These are phyloP conservation scores for Mastacembelus armatus DNA, from an alignment of 2,797 vertebrate species.

Conservation along the genomic window DNA sequence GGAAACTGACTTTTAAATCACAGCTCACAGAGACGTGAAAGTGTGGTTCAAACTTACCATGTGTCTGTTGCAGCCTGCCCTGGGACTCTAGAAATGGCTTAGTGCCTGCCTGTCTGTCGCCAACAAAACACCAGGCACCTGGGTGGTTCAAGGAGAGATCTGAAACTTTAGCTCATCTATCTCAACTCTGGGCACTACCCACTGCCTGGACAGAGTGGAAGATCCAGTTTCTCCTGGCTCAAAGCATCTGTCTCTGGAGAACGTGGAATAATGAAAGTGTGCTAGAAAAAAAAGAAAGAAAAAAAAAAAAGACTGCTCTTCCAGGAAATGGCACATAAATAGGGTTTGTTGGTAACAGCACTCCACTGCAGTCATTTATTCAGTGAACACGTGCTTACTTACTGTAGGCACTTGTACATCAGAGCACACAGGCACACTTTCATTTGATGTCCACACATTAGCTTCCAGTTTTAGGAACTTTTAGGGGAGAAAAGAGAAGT, in stretches of 20 bases:
- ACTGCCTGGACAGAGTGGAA: conserved; percentile 16
- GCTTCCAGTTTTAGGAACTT: conserved; percentile 15
- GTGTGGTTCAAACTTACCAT: conserved; percentile 22
- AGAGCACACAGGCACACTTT: conserved; percentile 39
- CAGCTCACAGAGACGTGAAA: conserved; percentile 21
- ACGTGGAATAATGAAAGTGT: conserved; percentile 24
- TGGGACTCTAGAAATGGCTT: conserved; percentile 30
- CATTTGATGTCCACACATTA: conserved; percentile 35
- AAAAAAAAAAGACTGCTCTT: conserved; percentile 19
- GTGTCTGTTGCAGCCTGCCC: conserved; percentile 37
- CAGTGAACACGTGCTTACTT: conserved; percentile 25
- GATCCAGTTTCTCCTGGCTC: conserved; percentile 69
- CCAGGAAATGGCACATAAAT: conserved; percentile 62
- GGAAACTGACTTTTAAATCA: conserved; percentile 30
- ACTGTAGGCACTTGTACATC: conserved; percentile 9
- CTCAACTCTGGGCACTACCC: conserved; percentile 39
- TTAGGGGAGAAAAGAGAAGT: conserved; percentile 7
- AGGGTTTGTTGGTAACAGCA: conserved; percentile 41
- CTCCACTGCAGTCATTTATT: conserved; percentile 45
- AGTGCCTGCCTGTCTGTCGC: conserved; percentile 68
- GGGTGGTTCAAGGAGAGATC: conserved; percentile 29
- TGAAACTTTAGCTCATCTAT: conserved; percentile 54
- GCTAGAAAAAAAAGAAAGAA: conserved; percentile 3
- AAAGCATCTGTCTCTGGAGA: conserved; percentile 56
- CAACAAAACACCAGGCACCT: conserved; percentile 43